Base-by-base conservation (phyloP, 2,797 vertebrate species). In the Bufotes viridis region DNA sequence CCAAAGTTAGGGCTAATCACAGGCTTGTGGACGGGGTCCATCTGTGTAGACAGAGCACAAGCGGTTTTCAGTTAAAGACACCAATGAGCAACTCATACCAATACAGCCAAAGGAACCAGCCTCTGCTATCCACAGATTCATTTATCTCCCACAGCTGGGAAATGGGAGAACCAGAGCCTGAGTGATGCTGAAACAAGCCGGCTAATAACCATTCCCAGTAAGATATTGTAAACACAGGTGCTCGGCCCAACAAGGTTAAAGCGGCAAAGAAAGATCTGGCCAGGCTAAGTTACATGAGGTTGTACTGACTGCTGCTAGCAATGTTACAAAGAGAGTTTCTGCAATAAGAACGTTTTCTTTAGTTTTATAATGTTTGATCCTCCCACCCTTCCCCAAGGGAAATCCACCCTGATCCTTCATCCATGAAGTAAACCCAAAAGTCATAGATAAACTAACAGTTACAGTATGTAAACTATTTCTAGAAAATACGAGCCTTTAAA, bases 11-110 rank as follows among this genome's bases (percentile, higher is more conserved):
- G 97, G 90, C 95, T 97, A 92, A 98, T 96, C 92, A 97, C 96
- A 53, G 96, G 97, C 92, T 98, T 98, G 94, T 97, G 97, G 90
- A 98, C 95, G 7, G 97, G 97, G 93, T 98, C 97, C 97, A 98
- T 97, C 97, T 98, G 96, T 90, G 90, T 89, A 91, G 86, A 90
- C 49, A 92, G 63, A 88, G 87, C 88, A 85, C 74, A 78, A 82
- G 75, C 57, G 42, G 20, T 8, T n/a, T 57, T 84, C 58, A 80
- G 81, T 87, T 57, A 87, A 55, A 57, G n/a, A 18, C 79, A 65
- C 63, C 76, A 61, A 60, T 18, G 75, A 84, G 75, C 5, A 72
- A 78, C 22, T 60, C 72, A 78, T 86, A 76, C 81, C 74, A 84
- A 24, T 70, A 22, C 72, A 63, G 58, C 79, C 58, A 76, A n/a